A percentile compares a stretch with the other conserved stretches of the same genome.
Evolutionary conservation across 30 jellyfish, hydroid and myxozoan species (phyloP).

Genomic region (Hydractinia echinata): DNA sequence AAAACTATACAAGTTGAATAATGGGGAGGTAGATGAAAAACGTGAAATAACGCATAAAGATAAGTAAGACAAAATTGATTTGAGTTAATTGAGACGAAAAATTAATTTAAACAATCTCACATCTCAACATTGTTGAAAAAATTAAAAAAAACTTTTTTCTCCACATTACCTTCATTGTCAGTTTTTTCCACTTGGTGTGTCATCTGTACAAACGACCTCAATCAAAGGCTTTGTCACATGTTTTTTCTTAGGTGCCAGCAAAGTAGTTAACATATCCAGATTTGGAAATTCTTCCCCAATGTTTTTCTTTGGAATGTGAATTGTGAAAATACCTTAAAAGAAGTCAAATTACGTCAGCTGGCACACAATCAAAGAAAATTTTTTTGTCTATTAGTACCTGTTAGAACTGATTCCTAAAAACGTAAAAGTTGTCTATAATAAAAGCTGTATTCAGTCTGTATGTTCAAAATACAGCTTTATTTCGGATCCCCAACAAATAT

Average conservation of each 20-base stretch:
- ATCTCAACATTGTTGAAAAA: not conserved
- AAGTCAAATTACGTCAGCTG: no score
- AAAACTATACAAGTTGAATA: no score
- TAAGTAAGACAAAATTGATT: not conserved
- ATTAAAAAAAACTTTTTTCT: not conserved
- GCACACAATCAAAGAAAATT: no score
- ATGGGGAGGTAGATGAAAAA: no score
- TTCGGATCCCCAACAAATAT: no score
- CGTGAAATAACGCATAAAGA: no score
- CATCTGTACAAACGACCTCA: constrained; percentile 13
- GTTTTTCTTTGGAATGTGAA: constrained; percentile 19
- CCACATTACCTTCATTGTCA: no score
- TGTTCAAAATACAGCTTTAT: no score
- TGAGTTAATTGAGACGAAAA: not conserved
- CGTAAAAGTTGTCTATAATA: not conserved
- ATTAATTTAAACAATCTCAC: not conserved
- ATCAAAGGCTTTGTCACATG: constrained; percentile 19
- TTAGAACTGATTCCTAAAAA: not conserved
- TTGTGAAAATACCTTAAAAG: constrained; percentile 31
- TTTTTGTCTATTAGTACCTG: no score
- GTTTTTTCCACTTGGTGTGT: no score
- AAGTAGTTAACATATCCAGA: constrained; percentile 38
- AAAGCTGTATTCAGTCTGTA: no score
- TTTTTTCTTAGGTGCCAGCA: constrained; percentile 28
- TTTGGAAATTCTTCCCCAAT: constrained; percentile 36